phyloP scores from a whole-genome alignment of 2,113 vertebrate genomes.

The Dasyurus viverrinus region DNA sequence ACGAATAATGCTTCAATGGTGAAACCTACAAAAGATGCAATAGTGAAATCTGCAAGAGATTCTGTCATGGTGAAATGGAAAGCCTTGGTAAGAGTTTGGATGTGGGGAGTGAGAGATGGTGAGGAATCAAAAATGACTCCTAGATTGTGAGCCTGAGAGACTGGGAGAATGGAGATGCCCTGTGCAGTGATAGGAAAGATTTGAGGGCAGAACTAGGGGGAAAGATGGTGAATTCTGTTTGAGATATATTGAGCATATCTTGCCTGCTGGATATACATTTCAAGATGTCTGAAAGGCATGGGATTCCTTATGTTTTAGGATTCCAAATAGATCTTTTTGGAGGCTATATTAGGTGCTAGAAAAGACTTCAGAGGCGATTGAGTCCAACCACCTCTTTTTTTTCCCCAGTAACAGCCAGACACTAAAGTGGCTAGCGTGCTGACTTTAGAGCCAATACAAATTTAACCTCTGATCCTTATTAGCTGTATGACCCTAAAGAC shows the following conservation, averaged over 20 bases:
- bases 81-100: too few species aligned
- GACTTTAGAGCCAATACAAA: background rate
- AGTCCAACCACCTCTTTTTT: too few species aligned
- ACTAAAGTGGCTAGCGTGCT: background rate
- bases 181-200: background rate
- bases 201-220: background rate
- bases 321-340: background rate
- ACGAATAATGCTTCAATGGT: too few species aligned
- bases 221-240: background rate
- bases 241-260: background rate
- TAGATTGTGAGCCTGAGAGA: background rate
- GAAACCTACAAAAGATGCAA: too few species aligned
- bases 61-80: too few species aligned
- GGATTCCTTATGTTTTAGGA: background rate
- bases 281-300: background rate
- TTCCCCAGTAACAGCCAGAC: background rate
- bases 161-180: background rate
- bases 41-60: too few species aligned
- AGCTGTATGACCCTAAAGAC: background rate
- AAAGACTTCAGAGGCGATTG: background rate
- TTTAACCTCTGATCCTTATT: too few species aligned
- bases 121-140: too few species aligned
- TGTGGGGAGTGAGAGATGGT: too few species aligned
- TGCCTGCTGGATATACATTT: background rate
- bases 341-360: background rate